phyloP scores from a whole-genome alignment of 1,140 invertebrate genomes.

The Nephila pilipes region DNA sequence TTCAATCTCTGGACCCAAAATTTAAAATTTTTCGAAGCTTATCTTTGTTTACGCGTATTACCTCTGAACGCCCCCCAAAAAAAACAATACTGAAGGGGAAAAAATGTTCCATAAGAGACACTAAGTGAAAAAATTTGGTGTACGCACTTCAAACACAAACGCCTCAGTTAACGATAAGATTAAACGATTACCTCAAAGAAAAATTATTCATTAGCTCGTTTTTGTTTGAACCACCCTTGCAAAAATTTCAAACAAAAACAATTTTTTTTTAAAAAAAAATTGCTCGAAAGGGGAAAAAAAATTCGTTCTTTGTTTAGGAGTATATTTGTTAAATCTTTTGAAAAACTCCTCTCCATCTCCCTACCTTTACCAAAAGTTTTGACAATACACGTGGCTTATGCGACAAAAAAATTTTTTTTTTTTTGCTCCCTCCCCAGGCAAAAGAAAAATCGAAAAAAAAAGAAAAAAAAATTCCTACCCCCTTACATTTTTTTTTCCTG shows the following conservation, averaged over 20 bases:
- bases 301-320: constrained; percentile 57
- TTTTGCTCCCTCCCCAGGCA: constrained; percentile 25
- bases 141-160: constrained; percentile 69
- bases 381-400: constrained; percentile 60
- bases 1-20: not conserved
- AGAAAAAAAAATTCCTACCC: not conserved
- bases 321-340: constrained; percentile 75
- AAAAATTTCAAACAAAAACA: constrained; percentile 16
- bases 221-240: constrained; percentile 63
- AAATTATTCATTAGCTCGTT: constrained; percentile 71
- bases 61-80: not conserved
- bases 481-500: constrained; percentile 32
- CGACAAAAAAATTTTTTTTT: constrained; percentile 34
- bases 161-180: constrained; percentile 68
- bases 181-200: constrained; percentile 73
- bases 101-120: not conserved
- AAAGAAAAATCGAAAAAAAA: not conserved
- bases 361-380: constrained; percentile 28
- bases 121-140: not conserved
- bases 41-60: constrained; percentile 72
- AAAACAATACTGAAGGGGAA: not conserved
- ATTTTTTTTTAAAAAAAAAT: constrained; percentile 24
- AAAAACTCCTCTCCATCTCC: constrained; percentile 45
- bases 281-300: not conserved
- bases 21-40: constrained; percentile 30